Percentiles rank a stretch among this genome's conserved stretches.
Evolutionary conservation across 2,113 vertebrate genomes (phyloP).

Genomic region (Perognathus longimembris): DNA sequence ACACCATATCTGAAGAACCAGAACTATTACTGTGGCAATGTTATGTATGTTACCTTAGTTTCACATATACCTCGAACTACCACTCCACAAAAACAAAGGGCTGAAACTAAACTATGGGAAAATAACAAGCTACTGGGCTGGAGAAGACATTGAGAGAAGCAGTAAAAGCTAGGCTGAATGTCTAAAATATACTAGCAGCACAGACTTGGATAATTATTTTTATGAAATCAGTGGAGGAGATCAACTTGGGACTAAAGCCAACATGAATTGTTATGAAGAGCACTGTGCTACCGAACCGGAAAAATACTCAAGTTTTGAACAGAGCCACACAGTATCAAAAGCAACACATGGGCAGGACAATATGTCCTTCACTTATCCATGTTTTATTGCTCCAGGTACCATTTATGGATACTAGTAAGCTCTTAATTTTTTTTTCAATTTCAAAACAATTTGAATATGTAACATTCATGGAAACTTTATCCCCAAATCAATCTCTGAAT

Average conservation of each 20-base stretch:
- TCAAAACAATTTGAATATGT: slow-evolving; percentile 5
- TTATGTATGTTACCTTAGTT: not conserved
- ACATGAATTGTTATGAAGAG: not conserved
- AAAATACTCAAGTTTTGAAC: not conserved
- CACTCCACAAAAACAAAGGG: not conserved
- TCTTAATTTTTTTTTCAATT: slow-evolving; percentile 18
- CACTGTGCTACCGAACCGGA: not conserved
- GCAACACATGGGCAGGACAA: not conserved
- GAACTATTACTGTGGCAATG: not conserved
- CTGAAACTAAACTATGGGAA: not conserved
- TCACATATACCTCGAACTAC: not conserved
- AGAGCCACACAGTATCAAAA: not conserved
- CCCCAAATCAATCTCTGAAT: not conserved
- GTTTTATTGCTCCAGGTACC: not conserved
- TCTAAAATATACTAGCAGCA: too few species aligned
- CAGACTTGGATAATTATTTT: not conserved
- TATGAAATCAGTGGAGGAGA: not conserved
- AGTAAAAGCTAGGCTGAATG: too few species aligned
- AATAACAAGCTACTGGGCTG: not conserved
- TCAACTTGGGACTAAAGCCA: not conserved
- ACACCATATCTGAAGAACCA: not conserved
- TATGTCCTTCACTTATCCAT: not conserved
- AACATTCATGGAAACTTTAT: not conserved
- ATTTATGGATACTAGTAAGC: not conserved
- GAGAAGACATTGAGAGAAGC: not conserved